A percentile compares a stretch with the other conserved stretches of the same genome.
phyloP scores from a whole-genome alignment of 2,888 invertebrate species.

The Argyra leucocephala region DNA sequence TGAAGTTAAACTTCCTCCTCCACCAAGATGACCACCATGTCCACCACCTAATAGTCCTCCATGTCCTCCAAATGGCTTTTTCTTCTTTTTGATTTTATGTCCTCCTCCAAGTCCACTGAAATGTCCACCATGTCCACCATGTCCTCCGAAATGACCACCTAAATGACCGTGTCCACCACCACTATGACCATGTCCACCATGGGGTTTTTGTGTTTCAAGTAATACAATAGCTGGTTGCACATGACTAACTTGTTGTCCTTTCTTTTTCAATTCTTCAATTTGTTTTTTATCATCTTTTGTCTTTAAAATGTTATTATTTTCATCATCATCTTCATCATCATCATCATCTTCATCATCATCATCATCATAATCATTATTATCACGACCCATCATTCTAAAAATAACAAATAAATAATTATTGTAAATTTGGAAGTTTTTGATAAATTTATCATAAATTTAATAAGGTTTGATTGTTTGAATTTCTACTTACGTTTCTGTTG shows the following conservation, averaged over 20 bases:
- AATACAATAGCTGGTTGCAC: constrained; percentile 1
- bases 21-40: neutral
- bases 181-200: neutral
- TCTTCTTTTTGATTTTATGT: neutral
- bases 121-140: neutral
- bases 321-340: constrained; percentile 42
- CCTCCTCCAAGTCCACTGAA: neutral
- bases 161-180: constrained; percentile 1
- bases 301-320: constrained; percentile 27
- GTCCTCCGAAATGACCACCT: neutral
- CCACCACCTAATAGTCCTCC: constrained; percentile 10
- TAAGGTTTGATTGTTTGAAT: too few species aligned
- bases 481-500: constrained; percentile 38
- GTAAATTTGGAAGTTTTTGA: neutral
- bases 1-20: neutral
- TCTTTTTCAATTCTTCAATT: constrained; percentile 20
- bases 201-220: constrained; percentile 7
- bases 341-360: constrained; percentile 47
- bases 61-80: constrained; percentile 10
- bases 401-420: constrained; percentile 18
- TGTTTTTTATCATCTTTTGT: constrained; percentile 27
- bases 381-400: constrained; percentile 37
- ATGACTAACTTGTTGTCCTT: constrained; percentile 2
- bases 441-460: constrained; percentile 15
- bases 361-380: constrained; percentile 44